Evolutionary conservation across 2,113 vertebrate genomes (phyloP).

Genomic region (Carollia perspicillata): DNA sequence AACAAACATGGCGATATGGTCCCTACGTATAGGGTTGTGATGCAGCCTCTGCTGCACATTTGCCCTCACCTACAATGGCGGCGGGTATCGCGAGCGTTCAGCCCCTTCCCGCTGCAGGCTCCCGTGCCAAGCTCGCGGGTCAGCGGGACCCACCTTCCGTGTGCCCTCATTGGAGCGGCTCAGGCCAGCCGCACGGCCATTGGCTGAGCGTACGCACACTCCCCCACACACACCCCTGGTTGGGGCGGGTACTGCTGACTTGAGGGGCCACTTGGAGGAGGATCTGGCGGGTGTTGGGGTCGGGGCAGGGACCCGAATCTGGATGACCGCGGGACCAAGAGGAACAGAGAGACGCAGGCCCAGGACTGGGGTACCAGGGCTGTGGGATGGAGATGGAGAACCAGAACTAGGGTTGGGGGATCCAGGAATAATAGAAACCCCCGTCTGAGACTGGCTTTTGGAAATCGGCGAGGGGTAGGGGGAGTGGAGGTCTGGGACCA

Average conservation of each 20-base stretch:
- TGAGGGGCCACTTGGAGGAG: slow-evolving; percentile 28
- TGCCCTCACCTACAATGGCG: slow-evolving; percentile 54
- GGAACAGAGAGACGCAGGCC: neutral
- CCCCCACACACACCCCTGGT: slow-evolving; percentile 25
- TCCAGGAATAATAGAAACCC: neutral
- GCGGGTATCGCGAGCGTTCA: neutral
- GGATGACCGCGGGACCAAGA: neutral
- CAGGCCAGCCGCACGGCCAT: neutral
- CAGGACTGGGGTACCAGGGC: neutral
- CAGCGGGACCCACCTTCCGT: neutral
- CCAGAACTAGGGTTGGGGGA: slow-evolving; percentile 10
- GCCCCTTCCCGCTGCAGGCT: neutral
- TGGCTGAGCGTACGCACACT: slow-evolving; percentile 63
- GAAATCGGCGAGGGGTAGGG: neutral
- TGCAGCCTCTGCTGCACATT: neutral
- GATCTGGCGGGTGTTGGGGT: slow-evolving; percentile 8
- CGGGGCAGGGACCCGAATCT: neutral
- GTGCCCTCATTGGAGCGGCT: slow-evolving; percentile 13
- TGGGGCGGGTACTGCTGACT: slow-evolving; percentile 26
- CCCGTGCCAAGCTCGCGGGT: neutral
- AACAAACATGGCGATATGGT: slow-evolving; percentile 44
- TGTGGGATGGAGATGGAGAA: slow-evolving; percentile 37
- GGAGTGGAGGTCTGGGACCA: neutral
- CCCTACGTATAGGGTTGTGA: neutral
- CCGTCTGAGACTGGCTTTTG: neutral